These are phyloP conservation scores for Hippoglossus hippoglossus DNA, from an alignment of 2,797 vertebrate species.

Conservation along the genomic window DNA sequence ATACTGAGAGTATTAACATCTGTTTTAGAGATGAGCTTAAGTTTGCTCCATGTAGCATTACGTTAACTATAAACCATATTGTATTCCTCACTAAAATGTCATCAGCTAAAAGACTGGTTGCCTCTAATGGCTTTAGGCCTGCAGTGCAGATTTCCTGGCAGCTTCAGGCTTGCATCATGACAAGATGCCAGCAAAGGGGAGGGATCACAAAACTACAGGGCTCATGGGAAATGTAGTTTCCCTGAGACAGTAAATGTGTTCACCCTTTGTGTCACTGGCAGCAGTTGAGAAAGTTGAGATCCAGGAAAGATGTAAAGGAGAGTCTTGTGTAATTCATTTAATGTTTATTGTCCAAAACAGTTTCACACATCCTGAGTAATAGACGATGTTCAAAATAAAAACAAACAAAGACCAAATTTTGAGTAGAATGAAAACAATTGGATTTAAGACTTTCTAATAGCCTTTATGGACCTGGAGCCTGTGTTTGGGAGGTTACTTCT, in stretches of 20 bases:
- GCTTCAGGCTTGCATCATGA: neutral
- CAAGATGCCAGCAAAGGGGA: neutral
- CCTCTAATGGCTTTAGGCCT: neutral
- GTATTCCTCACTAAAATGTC: too few relatives aligned
- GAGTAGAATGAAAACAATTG: too few relatives aligned
- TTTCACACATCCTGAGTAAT: too few relatives aligned
- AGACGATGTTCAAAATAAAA: too few relatives aligned
- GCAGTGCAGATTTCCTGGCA: constrained; percentile 20
- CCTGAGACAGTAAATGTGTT: neutral
- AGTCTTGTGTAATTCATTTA: too few relatives aligned
- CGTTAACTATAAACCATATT: too few relatives aligned
- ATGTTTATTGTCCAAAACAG: too few relatives aligned
- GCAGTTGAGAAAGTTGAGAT: too few relatives aligned
- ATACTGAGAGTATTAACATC: neutral
- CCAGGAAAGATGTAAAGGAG: neutral
- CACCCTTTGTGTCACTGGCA: neutral
- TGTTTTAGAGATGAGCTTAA: neutral
- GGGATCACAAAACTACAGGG: constrained; percentile 1
- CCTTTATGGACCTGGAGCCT: too few relatives aligned
- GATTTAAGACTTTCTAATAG: too few relatives aligned
- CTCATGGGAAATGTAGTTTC: constrained; percentile 46
- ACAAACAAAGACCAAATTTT: too few relatives aligned
- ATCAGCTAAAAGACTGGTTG: neutral
- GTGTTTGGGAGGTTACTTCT: too few relatives aligned
- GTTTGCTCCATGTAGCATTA: neutral